These are phyloP conservation scores for Phalacrocorax aristotelis DNA, from an alignment of 2,113 vertebrate genomes.

Conservation along the genomic window DNA sequence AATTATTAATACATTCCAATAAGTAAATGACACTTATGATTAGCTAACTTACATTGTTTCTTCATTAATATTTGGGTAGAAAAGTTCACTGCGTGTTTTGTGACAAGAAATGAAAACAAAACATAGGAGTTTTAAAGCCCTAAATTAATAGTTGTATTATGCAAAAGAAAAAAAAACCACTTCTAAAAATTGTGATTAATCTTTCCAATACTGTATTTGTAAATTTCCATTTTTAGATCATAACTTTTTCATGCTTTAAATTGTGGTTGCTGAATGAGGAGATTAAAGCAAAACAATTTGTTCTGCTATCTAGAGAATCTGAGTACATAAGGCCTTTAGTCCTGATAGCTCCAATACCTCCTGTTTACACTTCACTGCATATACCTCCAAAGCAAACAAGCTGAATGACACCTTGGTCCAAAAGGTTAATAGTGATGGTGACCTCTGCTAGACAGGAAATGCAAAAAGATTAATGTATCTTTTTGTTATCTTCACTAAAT, in stretches of 20 bases:
- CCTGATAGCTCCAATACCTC: not conserved
- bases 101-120: not conserved
- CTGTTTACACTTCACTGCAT: not conserved
- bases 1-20: not conserved
- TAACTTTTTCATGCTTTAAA: not conserved
- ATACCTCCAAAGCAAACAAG: not conserved
- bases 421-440: not conserved
- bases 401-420: rapidly evolving
- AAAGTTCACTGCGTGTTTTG: not conserved
- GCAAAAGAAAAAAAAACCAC: not conserved
- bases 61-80: not conserved
- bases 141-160: not conserved
- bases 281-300: not conserved
- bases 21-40: not conserved
- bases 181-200: not conserved
- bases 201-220: not conserved
- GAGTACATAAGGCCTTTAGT: not conserved
- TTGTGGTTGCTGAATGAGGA: not conserved
- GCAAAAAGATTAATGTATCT: not conserved
- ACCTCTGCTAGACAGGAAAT: not conserved
- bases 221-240: not conserved
- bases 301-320: not conserved
- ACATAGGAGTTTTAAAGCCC: not conserved
- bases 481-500: not conserved
- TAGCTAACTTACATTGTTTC: not conserved